Conservation (phyloP, 2,113 vertebrate species). For the Azemiops feae region DNA sequence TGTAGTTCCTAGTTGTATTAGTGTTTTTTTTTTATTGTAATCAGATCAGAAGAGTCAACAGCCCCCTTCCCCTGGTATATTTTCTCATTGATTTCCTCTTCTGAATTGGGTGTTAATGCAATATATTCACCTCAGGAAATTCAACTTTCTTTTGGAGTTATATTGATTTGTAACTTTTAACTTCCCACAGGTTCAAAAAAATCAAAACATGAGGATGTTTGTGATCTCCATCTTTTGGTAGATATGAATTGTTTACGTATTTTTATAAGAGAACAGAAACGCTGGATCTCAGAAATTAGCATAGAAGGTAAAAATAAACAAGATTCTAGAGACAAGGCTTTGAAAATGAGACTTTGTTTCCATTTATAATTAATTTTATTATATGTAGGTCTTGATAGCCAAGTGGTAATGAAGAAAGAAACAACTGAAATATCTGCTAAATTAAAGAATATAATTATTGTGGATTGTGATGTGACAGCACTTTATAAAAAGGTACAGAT, state of each 20-base stretch:
- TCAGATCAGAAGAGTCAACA: background rate
- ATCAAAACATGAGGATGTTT: constrained; percentile 80
- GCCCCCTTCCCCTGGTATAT: background rate
- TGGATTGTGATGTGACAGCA: constrained; percentile 86
- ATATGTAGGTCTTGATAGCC: constrained; percentile 83
- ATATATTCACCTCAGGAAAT: background rate
- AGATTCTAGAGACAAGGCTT: background rate
- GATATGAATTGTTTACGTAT: constrained; percentile 89
- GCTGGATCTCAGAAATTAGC: constrained; percentile 87
- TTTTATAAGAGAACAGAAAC: constrained; percentile 88
- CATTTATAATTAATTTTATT: constrained; percentile 19
- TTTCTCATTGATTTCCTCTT: background rate
- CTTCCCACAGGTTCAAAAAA: constrained; percentile 76
- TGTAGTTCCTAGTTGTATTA: background rate
- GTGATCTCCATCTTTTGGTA: constrained; percentile 84
- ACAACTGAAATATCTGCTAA: constrained; percentile 85
- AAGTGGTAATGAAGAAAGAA: constrained; percentile 84
- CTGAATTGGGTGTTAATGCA: background rate
- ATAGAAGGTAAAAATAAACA: constrained; percentile 83
- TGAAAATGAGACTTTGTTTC: background rate
- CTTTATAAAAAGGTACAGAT: constrained; percentile 90
- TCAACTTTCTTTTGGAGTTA: background rate
- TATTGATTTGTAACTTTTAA: constrained; percentile 12
- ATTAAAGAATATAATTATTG: constrained; percentile 87
- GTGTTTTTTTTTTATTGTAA: background rate